These are phyloP conservation scores for Terrapene triunguis DNA, from an alignment of 2,113 vertebrate species.

Conservation along the genomic window DNA sequence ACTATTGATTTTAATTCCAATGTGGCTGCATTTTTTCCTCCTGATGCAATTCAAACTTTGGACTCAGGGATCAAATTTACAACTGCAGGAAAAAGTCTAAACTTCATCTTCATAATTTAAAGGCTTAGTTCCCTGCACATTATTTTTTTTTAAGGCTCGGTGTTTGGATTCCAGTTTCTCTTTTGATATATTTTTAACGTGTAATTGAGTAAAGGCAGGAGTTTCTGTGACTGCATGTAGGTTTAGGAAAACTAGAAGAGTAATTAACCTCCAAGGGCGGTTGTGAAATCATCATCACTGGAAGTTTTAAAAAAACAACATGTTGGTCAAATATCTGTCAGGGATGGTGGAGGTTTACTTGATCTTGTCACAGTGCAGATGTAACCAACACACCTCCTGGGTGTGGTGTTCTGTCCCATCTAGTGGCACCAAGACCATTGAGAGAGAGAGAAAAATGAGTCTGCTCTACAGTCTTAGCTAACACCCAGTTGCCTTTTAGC, in stretches of 20 bases:
- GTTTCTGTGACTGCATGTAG: neutral
- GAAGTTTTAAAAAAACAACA: neutral
- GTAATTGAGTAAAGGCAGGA: neutral
- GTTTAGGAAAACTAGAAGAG: neutral
- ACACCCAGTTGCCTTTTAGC: no score
- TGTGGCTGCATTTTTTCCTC: neutral
- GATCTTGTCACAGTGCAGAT: neutral
- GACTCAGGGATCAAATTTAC: neutral
- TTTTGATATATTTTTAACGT: accelerated
- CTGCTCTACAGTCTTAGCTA: no score
- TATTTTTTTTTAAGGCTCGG: neutral
- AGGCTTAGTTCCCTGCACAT: neutral
- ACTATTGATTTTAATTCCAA: neutral
- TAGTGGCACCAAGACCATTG: no score
- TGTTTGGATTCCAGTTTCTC: accelerated
- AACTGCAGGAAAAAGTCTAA: neutral
- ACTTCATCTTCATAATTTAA: neutral
- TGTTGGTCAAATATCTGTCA: neutral
- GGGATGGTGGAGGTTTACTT: neutral
- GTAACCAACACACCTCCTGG: no score
- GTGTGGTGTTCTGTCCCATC: no score
- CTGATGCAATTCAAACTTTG: neutral
- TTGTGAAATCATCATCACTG: neutral
- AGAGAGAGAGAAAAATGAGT: no score
- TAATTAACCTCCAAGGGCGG: neutral